Evolutionary conservation across 1,140 invertebrate genomes (phyloP), one percentile per base, ranked within the genome.

Genomic region (Chionoecetes opilio): DNA sequence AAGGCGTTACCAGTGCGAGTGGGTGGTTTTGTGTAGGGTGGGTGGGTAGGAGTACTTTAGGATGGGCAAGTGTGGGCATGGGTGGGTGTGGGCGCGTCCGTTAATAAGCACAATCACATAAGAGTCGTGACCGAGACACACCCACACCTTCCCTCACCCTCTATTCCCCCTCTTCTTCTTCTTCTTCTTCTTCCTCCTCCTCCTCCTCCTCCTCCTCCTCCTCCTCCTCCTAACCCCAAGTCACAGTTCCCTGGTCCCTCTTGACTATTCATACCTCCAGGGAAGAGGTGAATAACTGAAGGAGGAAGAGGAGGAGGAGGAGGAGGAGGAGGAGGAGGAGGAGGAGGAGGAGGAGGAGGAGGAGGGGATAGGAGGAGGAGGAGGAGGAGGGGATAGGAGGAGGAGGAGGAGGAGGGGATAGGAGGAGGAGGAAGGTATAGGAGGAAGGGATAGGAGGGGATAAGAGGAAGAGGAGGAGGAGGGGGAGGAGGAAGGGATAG

Each of bases 281-380:
- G 8, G 63, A 75, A 75, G 63, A 75, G 63, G 63, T 75, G 63
- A 75, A 75, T 75, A 75, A 75, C 63, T 75, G 63, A 75, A 26
- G 63, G 63, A 75, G 21, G 63, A 21, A 26, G 21, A 21, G 26
- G 63, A 21, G 21, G 63, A n/a, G 63, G 26, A n/a, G 9, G 63
- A 3, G 46, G 46, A 53, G 21, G 46, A 9, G 8, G 21, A 53
- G 21, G 11, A 11, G 46, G 8, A 53, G 21, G 9, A 53, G 21
- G 46, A 53, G 9, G 2, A 53, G 46, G 21, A 53, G 11, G 46
- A 53, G 11, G 46, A 53, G 5, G 21, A 53, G 11, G 46, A 14
- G 9, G 46, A 53, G 46, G 41, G 21, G 46, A 53, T 14, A 53
- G 21, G 21, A 53, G 21, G 21, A 46, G 5, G 41, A 46, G 14